Evolutionary conservation across 2,888 invertebrate genomes (phyloP).

Genomic region (Saturnia pavonia): DNA sequence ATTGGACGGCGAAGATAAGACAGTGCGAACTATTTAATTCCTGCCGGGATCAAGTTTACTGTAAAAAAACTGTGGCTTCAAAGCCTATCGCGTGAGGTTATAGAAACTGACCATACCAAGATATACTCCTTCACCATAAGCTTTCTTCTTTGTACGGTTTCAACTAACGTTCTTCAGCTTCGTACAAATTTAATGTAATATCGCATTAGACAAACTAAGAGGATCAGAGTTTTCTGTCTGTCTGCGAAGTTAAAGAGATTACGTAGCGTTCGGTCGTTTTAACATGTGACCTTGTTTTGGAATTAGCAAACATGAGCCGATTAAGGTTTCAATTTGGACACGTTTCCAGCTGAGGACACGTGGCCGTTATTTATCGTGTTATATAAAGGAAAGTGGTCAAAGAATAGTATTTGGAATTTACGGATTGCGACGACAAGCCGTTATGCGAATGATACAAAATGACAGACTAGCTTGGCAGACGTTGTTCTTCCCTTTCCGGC

Average conservation of each 20-base stretch:
- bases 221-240: neutral
- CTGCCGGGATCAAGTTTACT: too few relatives aligned
- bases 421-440: too few relatives aligned
- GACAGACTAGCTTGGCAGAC: too few relatives aligned
- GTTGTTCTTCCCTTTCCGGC: too few relatives aligned
- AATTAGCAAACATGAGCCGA: neutral
- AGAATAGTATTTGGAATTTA: too few relatives aligned
- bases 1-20: too few relatives aligned
- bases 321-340: neutral
- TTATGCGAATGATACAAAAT: too few relatives aligned
- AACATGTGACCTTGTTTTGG: neutral
- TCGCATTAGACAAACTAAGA: neutral
- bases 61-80: too few relatives aligned
- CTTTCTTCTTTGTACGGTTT: neutral
- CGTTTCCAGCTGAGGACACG: neutral
- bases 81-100: too few relatives aligned
- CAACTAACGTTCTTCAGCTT: neutral
- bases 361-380: neutral
- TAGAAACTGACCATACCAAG: too few relatives aligned
- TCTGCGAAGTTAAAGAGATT: conserved; percentile 1
- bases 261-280: neutral
- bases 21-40: too few relatives aligned
- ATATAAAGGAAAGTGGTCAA: neutral
- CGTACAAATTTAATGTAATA: neutral
- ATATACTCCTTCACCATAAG: neutral